Percentiles rank a stretch among this genome's conserved stretches.
phyloP scores from a whole-genome alignment of 2,113 vertebrate genomes.

The Orycteropus afer region DNA sequence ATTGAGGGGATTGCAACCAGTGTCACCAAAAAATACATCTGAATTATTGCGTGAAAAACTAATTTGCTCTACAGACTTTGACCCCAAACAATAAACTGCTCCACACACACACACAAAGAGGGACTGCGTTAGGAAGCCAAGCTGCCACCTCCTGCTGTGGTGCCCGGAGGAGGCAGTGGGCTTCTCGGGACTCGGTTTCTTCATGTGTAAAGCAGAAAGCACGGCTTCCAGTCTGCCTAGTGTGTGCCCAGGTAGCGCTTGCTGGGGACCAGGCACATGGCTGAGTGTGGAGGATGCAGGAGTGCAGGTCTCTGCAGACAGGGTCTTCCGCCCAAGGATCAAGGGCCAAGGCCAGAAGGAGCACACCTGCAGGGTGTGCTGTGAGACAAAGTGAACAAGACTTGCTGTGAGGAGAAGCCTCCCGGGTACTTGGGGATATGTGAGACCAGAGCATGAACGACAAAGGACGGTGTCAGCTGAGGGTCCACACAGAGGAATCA shows the following conservation, averaged over 20 bases:
- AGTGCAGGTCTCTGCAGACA: no score
- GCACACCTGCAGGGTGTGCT: neutral
- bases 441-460: accelerated
- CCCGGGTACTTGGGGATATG: accelerated
- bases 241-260: neutral
- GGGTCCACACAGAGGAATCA: accelerated
- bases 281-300: neutral
- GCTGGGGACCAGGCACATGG: neutral
- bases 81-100: no score
- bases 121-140: neutral
- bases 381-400: neutral
- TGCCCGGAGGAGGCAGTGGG: neutral
- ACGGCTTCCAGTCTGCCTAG: no score
- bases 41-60: no score
- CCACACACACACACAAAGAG: no score
- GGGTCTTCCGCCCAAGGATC: no score
- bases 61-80: no score
- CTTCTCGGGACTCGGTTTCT: neutral
- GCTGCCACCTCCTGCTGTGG: neutral
- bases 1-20: no score
- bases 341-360: accelerated
- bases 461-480: neutral
- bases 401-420: neutral
- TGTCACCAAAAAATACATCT: no score
- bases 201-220: accelerated